Evolutionary conservation across 2,113 vertebrate species (phyloP), one percentile per base, ranked within the genome.

Genomic region (Porphyrio hochstetteri): DNA sequence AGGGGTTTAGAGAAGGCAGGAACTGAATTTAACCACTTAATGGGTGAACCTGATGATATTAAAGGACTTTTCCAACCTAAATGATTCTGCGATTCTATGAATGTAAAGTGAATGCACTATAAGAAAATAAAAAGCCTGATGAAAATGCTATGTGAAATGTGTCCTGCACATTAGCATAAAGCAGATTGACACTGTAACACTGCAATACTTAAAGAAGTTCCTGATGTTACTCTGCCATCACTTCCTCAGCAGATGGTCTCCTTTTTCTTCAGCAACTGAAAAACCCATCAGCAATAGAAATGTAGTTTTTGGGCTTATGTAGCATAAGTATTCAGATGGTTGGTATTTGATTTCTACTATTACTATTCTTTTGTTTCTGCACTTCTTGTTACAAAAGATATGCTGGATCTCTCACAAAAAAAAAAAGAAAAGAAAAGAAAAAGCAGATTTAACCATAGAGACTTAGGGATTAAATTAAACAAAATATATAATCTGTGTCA

Each of bases 121-220:
- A 57, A 87, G 9, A 75, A 76, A 84, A 63, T 25, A 65, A 15
- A 67, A 83, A 86, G 63, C 13, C n/a, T 44, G 23, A 28, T 8
- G 12, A 67, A 80, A 20, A 3, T 9, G 2, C 60, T 57, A 16
- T 28, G 4, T 52, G 21, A 91, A 78, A 61, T 16, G 8, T 75
- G 23, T 24, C 15, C 25, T 46, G 21, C 12, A 31, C 8, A 33
- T 88, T 50, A 75, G 2, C 7, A 14, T 55, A 38, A 63, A 83
- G 2, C 13, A 67, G 7, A 63, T 8, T 56, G 40, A 85, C 0
- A 1, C 24, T 63, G 9, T 65, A 50, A 44, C 0, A 1, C 25
- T 33, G 5, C 1, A 70, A 3, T 52, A n/a, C 7, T 35, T 86
- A 46, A 55, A 44, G 40, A 83, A 82, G 21, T 52, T 83, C 8